These are phyloP conservation scores for Drosophila yooni DNA, from an alignment of 2,888 invertebrate genomes.

Conservation along the genomic window DNA sequence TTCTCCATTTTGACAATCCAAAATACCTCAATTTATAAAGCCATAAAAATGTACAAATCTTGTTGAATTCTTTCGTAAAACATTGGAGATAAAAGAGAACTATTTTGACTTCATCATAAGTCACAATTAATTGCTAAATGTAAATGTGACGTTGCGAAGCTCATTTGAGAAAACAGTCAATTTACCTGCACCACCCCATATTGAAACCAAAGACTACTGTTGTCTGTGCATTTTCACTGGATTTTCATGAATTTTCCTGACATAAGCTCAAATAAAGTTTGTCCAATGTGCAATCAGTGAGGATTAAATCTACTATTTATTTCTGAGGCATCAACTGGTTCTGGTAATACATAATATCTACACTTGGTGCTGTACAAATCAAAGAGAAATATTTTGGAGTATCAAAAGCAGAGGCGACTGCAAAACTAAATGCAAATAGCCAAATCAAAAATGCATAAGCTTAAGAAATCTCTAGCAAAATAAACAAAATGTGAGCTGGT, in stretches of 20 bases:
- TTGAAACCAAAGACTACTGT: neutral
- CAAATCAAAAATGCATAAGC: slow-evolving; percentile 44
- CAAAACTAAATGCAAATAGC: slow-evolving; percentile 13
- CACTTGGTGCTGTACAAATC: neutral
- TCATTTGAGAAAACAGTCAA: neutral
- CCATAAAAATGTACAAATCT: neutral
- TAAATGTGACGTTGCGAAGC: neutral
- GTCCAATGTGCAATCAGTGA: neutral
- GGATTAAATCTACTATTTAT: neutral
- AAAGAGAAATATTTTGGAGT: slow-evolving; percentile 9
- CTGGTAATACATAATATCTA: neutral
- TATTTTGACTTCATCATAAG: neutral
- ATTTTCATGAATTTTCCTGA: too few relatives aligned
- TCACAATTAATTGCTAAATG: neutral
- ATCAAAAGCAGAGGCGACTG: neutral
- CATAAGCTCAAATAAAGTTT: neutral
- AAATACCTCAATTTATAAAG: neutral
- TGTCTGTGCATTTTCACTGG: too few relatives aligned
- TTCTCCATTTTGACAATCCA: neutral
- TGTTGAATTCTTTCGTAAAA: neutral
- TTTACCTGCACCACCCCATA: neutral
- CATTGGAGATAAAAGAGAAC: neutral
- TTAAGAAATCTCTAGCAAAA: neutral
- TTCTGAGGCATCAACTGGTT: neutral
- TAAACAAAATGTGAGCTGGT: neutral